phyloP scores from a whole-genome alignment of 2,797 vertebrate species.

The Cheirogaleus major region DNA sequence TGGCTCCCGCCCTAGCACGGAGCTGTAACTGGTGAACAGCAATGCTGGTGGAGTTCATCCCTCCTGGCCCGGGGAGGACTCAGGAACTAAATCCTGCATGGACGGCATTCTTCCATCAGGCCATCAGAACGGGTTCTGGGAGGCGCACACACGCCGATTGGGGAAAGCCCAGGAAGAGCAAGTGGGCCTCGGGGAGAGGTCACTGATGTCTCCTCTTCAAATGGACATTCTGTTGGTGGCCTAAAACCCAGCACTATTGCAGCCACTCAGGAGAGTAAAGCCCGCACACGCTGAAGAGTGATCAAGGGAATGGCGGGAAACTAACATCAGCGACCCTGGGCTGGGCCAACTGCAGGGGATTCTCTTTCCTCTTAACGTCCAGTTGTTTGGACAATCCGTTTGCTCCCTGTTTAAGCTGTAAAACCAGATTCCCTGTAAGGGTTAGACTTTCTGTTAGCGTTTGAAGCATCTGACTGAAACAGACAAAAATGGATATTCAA shows the following conservation, averaged over 20 bases:
- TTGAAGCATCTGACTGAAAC: neutral
- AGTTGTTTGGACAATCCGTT: neutral
- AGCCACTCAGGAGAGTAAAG: neutral
- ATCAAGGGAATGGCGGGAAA: neutral
- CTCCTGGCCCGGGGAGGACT: too few species aligned
- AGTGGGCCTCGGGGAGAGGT: fast-evolving
- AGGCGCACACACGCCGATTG: fast-evolving
- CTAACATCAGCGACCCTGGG: too few species aligned
- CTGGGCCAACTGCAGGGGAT: neutral
- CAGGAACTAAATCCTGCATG: too few species aligned
- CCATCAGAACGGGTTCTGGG: fast-evolving
- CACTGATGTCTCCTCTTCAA: too few species aligned
- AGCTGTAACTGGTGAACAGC: neutral
- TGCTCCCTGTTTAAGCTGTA: too few species aligned
- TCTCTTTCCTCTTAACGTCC: neutral
- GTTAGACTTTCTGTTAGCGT: neutral
- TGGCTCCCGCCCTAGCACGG: neutral
- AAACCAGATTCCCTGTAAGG: neutral
- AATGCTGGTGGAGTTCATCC: neutral
- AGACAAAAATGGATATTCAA: neutral
- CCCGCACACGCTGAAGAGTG: neutral
- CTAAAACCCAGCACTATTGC: neutral
- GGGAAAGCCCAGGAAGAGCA: fast-evolving
- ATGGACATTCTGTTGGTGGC: neutral
- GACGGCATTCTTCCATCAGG: too few species aligned